These are phyloP conservation scores for Cottus gobio DNA, from an alignment of 2,113 vertebrate species.

Conservation along the genomic window DNA sequence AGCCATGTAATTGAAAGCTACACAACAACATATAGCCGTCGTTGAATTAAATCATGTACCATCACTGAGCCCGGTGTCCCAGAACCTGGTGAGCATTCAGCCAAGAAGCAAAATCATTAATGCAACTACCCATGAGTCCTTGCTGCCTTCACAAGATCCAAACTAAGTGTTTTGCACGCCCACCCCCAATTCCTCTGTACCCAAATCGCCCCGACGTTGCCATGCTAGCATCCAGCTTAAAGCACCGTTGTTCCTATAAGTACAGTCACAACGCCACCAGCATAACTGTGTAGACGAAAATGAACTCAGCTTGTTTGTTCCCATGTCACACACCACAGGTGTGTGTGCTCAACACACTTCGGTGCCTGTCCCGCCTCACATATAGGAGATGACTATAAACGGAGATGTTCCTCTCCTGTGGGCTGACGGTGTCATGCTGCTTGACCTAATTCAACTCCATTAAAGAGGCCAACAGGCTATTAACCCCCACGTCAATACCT, in stretches of 20 bases:
- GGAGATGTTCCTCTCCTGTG: conserved; percentile 53
- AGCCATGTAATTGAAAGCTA: too few relatives aligned
- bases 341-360: conserved; percentile 25
- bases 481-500: conserved; percentile 80
- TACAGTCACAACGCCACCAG: neutral
- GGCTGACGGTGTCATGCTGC: conserved; percentile 55
- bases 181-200: neutral
- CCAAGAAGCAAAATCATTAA: neutral
- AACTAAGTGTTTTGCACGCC: neutral
- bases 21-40: too few relatives aligned
- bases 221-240: neutral
- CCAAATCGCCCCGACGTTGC: neutral
- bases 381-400: conserved; percentile 53
- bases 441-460: conserved; percentile 76
- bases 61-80: neutral
- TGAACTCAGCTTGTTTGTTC: conserved; percentile 8
- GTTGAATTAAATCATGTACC: too few relatives aligned
- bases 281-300: neutral
- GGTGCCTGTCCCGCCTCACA: conserved; percentile 8
- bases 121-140: neutral
- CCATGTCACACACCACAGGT: conserved; percentile 13
- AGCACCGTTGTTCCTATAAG: neutral
- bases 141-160: neutral
- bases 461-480: conserved; percentile 83
- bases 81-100: neutral